Percentiles rank a stretch among this genome's conserved stretches.
Evolutionary conservation across 2,888 invertebrate species (phyloP).

Genomic region (Diadegma fenestrale): DNA sequence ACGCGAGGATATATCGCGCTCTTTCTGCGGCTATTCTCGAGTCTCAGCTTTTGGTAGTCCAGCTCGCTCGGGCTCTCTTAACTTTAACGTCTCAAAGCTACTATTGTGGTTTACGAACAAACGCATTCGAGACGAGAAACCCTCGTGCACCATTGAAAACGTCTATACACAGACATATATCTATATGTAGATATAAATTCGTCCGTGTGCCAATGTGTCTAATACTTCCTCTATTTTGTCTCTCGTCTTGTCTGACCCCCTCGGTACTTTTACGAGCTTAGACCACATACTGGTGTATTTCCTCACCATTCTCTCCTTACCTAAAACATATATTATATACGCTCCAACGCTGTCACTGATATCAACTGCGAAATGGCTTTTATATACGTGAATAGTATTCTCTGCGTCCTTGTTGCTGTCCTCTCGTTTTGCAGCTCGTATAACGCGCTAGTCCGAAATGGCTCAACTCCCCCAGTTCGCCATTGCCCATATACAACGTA

Average conservation of each 20-base stretch:
- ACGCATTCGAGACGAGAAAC: slow-evolving; percentile 43
- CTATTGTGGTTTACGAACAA: slow-evolving; percentile 56
- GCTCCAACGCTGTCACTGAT: slow-evolving; percentile 34
- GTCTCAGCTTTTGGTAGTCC: slow-evolving; percentile 15
- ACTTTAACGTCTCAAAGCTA: slow-evolving; percentile 56
- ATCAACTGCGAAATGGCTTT: slow-evolving; percentile 50
- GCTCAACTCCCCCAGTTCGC: slow-evolving; percentile 58
- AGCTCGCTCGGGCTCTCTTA: slow-evolving; percentile 44
- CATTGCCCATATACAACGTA: slow-evolving; percentile 58
- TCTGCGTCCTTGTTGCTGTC: slow-evolving; percentile 32
- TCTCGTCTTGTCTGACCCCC: slow-evolving; percentile 49
- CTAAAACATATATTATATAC: slow-evolving; percentile 63
- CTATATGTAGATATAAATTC: slow-evolving; percentile 22
- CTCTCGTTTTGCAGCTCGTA: slow-evolving; percentile 72
- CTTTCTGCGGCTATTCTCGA: not conserved
- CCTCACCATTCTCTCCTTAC: slow-evolving; percentile 40
- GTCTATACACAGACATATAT: no score
- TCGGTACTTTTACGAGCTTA: slow-evolving; percentile 63
- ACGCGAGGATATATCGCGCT: not conserved
- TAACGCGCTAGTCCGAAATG: slow-evolving; percentile 67
- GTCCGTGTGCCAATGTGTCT: slow-evolving; percentile 32
- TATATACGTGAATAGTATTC: slow-evolving; percentile 14
- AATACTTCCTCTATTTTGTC: slow-evolving; percentile 42
- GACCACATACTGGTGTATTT: slow-evolving; percentile 32
- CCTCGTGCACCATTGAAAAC: slow-evolving; percentile 43